Conservation (phyloP, 2,797 vertebrate species). For the Numenius phaeopus region DNA sequence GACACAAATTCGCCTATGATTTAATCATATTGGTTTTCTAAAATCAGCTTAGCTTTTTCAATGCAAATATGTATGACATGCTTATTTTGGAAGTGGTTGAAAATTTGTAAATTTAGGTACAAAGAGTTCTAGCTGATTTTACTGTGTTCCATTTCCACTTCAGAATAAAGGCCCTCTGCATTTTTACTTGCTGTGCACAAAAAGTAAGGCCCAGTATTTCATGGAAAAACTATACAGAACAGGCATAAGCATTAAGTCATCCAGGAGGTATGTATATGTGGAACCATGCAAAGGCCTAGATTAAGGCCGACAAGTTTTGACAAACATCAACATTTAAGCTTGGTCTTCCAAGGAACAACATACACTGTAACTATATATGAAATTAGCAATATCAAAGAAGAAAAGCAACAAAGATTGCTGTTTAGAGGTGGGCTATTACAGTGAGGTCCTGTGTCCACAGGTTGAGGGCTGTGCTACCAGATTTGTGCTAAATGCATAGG, state of each 20-base stretch:
- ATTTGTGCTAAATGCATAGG: neutral
- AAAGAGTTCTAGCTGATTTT: neutral
- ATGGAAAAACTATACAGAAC: neutral
- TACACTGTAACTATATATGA: neutral
- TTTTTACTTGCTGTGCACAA: neutral
- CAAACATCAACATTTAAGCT: neutral
- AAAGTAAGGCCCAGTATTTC: neutral
- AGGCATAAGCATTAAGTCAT: neutral
- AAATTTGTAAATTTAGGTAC: neutral
- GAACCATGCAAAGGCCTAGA: neutral
- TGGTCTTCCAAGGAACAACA: neutral
- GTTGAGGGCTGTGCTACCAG: neutral
- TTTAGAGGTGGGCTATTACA: neutral
- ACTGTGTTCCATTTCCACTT: neutral
- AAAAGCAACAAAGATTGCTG: neutral
- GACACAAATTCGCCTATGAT: constrained; percentile 69
- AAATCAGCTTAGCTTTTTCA: constrained; percentile 43
- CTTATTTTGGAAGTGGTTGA: constrained; percentile 6
- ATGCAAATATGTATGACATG: constrained; percentile 15
- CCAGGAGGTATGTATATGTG: neutral
- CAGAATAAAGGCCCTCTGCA: neutral
- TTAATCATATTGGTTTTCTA: constrained; percentile 65
- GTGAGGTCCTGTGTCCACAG: neutral
- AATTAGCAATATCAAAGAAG: neutral
- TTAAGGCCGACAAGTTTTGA: neutral